Conservation (phyloP, 2,797 vertebrate genomes). For the Myotis daubentonii region DNA sequence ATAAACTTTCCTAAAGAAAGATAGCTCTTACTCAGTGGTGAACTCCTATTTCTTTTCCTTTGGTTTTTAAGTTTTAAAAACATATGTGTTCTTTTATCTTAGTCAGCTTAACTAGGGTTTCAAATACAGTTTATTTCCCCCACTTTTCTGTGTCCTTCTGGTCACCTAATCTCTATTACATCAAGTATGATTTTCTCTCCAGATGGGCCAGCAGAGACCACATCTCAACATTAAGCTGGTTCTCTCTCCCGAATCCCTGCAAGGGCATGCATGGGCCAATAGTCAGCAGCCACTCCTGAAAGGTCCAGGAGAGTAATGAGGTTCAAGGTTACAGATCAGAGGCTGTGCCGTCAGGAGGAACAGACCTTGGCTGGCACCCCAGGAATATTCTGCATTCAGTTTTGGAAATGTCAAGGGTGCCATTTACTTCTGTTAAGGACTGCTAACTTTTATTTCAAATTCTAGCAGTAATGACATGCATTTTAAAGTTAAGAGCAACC, state of each 20-base stretch:
- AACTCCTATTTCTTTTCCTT: neutral
- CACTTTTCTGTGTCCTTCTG: neutral
- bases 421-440: slow-evolving; percentile 49
- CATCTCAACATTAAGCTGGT: neutral
- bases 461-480: slow-evolving; percentile 42
- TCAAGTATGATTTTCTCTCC: neutral
- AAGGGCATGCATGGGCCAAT: neutral
- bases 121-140: neutral
- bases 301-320: neutral
- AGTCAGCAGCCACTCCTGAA: slow-evolving; percentile 16
- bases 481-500: slow-evolving; percentile 53
- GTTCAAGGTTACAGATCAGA: neutral
- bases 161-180: neutral
- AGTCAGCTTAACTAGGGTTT: neutral
- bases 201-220: neutral
- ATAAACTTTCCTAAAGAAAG: neutral
- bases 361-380: neutral
- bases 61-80: neutral
- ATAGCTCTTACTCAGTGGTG: neutral
- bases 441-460: slow-evolving; percentile 66
- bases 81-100: neutral
- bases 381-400: neutral
- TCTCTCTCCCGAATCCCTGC: slow-evolving; percentile 19
- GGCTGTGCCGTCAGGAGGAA: neutral
- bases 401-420: slow-evolving; percentile 64